These are phyloP conservation scores for Drosophila nr. medialis DNA, from an alignment of 2,888 invertebrate genomes.

Conservation along the genomic window DNA sequence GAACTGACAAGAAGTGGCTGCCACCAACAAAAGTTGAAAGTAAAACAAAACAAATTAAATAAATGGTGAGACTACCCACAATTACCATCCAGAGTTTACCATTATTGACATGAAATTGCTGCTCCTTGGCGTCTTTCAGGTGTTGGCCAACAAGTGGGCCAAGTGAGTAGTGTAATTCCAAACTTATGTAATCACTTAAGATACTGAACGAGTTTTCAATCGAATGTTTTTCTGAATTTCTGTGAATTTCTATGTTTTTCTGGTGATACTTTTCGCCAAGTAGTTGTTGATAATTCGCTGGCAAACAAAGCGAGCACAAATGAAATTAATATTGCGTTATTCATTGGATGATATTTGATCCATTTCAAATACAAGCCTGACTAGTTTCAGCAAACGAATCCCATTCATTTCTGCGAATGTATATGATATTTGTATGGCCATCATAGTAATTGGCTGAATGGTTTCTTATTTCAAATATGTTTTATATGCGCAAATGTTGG, in stretches of 20 bases:
- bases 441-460: conserved; percentile 61
- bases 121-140: conserved; percentile 13
- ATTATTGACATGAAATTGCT: conserved; percentile 17
- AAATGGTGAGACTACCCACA: conserved; percentile 11
- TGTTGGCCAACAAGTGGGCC: conserved; percentile 12
- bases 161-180: not conserved
- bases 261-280: not conserved
- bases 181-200: not conserved
- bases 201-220: not conserved
- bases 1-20: conserved; percentile 8
- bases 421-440: conserved; percentile 22
- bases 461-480: conserved; percentile 42
- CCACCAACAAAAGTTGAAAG: conserved; percentile 2
- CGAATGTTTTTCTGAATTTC: not conserved
- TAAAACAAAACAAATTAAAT: not conserved
- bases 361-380: conserved; percentile 10
- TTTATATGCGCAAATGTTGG: conserved; percentile 14
- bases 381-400: conserved; percentile 8
- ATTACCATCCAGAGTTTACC: conserved; percentile 20
- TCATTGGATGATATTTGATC: conserved; percentile 3
- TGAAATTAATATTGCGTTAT: not conserved
- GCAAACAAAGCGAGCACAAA: not conserved
- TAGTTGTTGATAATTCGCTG: too few species aligned
- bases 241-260: not conserved
- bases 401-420: not conserved